Conservation (phyloP, 1,140 invertebrate species). For the Conus ventricosus region DNA sequence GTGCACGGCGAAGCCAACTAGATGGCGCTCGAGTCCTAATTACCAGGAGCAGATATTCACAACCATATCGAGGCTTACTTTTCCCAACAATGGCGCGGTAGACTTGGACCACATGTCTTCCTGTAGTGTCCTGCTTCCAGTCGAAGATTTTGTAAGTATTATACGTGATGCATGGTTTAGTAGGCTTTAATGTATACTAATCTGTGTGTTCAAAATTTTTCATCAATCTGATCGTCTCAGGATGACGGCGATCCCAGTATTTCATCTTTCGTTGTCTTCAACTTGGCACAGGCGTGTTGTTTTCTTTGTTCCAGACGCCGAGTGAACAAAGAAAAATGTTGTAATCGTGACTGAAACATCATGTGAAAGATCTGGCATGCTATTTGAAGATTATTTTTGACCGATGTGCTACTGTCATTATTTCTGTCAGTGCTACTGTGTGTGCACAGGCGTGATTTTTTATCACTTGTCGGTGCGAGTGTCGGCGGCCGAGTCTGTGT, state of each 20-base stretch:
- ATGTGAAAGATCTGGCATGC: slow-evolving; percentile 33
- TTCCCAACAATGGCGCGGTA: slow-evolving; percentile 54
- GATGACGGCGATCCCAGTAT: slow-evolving; percentile 17
- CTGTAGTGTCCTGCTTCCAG: slow-evolving; percentile 37
- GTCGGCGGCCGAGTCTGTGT: not conserved
- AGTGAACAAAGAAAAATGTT: slow-evolving; percentile 37
- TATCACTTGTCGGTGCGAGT: not conserved
- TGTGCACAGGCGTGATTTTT: not conserved
- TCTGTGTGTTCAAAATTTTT: not conserved
- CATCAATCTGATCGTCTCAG: not conserved
- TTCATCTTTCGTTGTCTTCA: slow-evolving; percentile 8
- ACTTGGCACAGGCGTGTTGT: slow-evolving; percentile 34
- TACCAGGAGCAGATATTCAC: slow-evolving; percentile 54
- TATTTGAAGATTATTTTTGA: not conserved
- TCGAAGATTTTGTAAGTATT: slow-evolving; percentile 42
- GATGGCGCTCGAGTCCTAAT: slow-evolving; percentile 52
- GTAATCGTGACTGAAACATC: slow-evolving; percentile 51
- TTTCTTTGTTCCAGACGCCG: slow-evolving; percentile 42
- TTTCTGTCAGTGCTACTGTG: not conserved
- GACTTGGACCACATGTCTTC: slow-evolving; percentile 55
- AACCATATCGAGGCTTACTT: slow-evolving; percentile 54
- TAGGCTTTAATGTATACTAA: not conserved
- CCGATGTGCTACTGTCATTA: not conserved
- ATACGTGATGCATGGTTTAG: not conserved
- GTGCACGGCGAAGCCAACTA: slow-evolving; percentile 27